phyloP scores from a whole-genome alignment of 2,888 invertebrate genomes.

The Patella depressa region DNA sequence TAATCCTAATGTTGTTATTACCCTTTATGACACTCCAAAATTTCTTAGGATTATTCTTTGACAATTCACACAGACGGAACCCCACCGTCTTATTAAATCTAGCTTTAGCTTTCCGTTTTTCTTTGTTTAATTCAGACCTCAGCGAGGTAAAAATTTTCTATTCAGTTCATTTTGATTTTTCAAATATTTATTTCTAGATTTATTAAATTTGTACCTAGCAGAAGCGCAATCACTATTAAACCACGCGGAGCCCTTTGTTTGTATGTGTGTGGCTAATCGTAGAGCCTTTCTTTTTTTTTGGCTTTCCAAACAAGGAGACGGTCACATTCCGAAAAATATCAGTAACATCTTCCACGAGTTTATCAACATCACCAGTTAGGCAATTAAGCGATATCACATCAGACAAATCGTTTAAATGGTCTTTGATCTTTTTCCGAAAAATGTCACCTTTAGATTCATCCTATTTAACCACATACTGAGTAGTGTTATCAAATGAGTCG shows the following conservation, averaged over 20 bases:
- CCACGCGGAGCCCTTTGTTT: no score
- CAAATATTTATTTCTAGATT: no score
- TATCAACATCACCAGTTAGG: neutral
- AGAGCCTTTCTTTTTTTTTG: no score
- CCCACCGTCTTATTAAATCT: neutral
- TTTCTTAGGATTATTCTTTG: slow-evolving; percentile 4
- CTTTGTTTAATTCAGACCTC: neutral
- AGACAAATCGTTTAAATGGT: neutral
- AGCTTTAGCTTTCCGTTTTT: neutral
- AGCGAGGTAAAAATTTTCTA: neutral
- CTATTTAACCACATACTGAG: neutral
- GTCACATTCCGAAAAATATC: neutral
- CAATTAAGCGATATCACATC: neutral
- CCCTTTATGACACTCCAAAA: neutral
- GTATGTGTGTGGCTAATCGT: no score
- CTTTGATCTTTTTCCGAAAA: neutral
- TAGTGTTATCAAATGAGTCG: no score
- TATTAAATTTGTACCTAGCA: no score
- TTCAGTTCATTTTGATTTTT: no score
- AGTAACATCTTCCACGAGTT: neutral
- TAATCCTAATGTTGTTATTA: neutral
- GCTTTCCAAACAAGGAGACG: neutral
- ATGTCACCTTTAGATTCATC: neutral
- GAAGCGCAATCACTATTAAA: no score
- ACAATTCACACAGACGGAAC: neutral